Evolutionary conservation across 2,888 invertebrate species (phyloP).

Genomic region (Gymnoscelis rufifasciata): DNA sequence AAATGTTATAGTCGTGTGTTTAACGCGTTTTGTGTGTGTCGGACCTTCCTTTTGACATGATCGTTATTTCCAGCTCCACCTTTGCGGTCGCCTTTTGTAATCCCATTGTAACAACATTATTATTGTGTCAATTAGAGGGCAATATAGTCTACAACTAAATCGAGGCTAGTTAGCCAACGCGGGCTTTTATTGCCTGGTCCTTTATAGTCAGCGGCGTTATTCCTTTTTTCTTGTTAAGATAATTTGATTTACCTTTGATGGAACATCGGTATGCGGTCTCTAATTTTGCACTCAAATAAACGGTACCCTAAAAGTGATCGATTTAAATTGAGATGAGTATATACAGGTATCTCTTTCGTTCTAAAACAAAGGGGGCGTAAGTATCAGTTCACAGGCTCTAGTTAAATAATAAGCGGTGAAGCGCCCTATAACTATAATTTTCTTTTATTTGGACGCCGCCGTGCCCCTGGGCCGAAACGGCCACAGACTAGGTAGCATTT

Average conservation of each 20-base stretch:
- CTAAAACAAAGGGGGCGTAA: slow-evolving; percentile 57
- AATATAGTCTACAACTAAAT: slow-evolving; percentile 63
- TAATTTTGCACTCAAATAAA: slow-evolving; percentile 11
- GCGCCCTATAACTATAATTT: slow-evolving; percentile 73
- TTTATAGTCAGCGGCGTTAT: slow-evolving; percentile 17
- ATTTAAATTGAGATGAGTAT: slow-evolving; percentile 30
- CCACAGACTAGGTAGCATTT: slow-evolving; percentile 20
- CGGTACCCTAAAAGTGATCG: slow-evolving; percentile 22
- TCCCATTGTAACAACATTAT: slow-evolving; percentile 69
- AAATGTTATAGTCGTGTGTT: slow-evolving; percentile 79
- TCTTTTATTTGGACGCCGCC: slow-evolving; percentile 63
- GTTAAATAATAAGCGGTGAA: slow-evolving; percentile 73
- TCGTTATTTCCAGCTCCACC: slow-evolving; percentile 71
- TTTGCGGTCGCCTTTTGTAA: slow-evolving; percentile 73
- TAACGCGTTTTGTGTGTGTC: slow-evolving; percentile 76
- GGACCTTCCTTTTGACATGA: slow-evolving; percentile 76
- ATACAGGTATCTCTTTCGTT: slow-evolving; percentile 41
- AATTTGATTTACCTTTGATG: slow-evolving; percentile 6
- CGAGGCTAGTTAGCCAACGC: slow-evolving; percentile 54
- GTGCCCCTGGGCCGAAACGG: slow-evolving; percentile 56
- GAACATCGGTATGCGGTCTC: neutral
- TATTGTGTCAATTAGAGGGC: slow-evolving; percentile 72
- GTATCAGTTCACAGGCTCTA: slow-evolving; percentile 65
- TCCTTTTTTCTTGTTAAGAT: slow-evolving; percentile 17
- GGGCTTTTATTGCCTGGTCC: slow-evolving; percentile 25